phyloP scores from a whole-genome alignment of 1,140 invertebrate species.

The Oedothorax gibbosus region DNA sequence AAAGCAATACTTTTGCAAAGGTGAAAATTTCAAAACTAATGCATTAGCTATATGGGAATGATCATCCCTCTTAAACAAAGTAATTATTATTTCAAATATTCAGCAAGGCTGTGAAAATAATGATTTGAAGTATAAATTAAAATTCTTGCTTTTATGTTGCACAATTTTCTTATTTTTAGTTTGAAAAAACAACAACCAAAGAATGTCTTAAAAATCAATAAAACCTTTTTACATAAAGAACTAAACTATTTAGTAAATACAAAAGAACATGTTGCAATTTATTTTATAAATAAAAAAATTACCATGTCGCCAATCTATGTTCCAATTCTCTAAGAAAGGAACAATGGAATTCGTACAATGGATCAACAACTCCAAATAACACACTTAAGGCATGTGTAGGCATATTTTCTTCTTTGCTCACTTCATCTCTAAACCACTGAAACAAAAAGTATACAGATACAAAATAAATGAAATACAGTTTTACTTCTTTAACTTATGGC shows the following conservation, averaged over 20 bases:
- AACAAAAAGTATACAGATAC: conserved; percentile 61
- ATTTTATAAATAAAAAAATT: conserved; percentile 61
- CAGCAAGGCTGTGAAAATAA: too few species aligned
- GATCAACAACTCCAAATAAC: conserved; percentile 75
- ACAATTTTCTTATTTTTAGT: too few species aligned
- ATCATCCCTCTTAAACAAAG: too few species aligned
- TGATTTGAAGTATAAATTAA: too few species aligned
- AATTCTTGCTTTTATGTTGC: too few species aligned
- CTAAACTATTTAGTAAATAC: neutral
- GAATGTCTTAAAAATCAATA: neutral
- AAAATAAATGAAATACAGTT: too few species aligned
- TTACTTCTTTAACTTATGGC: too few species aligned
- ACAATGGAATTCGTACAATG: conserved; percentile 77
- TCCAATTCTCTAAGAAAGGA: conserved; percentile 79
- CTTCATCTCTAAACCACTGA: conserved; percentile 79
- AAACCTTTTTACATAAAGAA: neutral
- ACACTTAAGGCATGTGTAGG: conserved; percentile 71
- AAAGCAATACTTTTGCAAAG: too few species aligned
- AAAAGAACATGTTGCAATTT: neutral
- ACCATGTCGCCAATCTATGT: conserved; percentile 76
- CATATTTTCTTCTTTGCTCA: conserved; percentile 73
- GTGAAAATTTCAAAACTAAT: too few species aligned
- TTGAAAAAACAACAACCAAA: too few species aligned
- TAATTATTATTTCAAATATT: too few species aligned
- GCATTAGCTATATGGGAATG: too few species aligned